Evolutionary conservation across 1,140 invertebrate species (phyloP).

Genomic region (Eriocheir sinensis): DNA sequence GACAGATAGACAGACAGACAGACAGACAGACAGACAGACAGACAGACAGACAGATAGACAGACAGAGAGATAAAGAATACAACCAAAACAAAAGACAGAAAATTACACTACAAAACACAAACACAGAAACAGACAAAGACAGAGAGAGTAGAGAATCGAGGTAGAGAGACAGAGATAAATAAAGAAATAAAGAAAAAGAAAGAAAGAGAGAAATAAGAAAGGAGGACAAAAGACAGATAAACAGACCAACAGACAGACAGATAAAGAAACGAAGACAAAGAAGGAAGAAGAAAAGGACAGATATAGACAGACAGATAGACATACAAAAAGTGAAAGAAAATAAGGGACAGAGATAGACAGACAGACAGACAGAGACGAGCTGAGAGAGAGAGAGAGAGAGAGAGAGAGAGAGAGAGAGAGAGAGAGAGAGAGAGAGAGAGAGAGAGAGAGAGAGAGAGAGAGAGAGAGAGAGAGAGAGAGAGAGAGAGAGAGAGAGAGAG

Average conservation of each 20-base stretch:
- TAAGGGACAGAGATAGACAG: not conserved
- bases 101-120: too few species aligned
- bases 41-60: too few species aligned
- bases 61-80: too few species aligned
- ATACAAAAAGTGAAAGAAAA: too few species aligned
- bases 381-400: not conserved
- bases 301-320: not conserved
- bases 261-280: not conserved
- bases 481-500: constrained; percentile 35
- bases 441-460: not conserved
- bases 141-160: too few species aligned
- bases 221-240: too few species aligned
- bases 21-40: too few species aligned
- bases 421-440: not conserved
- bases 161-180: not conserved
- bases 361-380: not conserved
- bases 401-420: too few species aligned
- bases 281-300: not conserved
- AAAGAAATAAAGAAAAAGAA: not conserved
- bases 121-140: too few species aligned
- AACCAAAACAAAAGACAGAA: too few species aligned
- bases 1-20: too few species aligned
- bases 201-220: not conserved
- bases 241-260: too few species aligned
- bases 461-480: not conserved